Conservation (phyloP, 2,888 invertebrate genomes). For the Stomorhina lunata region DNA sequence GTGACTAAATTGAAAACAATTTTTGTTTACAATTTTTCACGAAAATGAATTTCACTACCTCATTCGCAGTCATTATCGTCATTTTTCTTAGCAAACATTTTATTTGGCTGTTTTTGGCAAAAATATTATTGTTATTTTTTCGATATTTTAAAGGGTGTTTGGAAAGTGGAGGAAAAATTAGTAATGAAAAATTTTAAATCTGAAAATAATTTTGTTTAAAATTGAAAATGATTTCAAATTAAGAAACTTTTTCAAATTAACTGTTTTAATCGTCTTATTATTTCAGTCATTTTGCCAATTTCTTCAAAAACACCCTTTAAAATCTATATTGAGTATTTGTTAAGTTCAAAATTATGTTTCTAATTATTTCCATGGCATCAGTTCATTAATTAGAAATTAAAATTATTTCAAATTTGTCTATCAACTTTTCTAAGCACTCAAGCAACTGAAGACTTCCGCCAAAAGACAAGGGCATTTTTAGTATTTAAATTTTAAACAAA, state of each 20-base stretch:
- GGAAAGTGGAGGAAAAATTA: too few relatives aligned
- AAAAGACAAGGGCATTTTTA: constrained; percentile 52
- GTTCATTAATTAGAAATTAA: not conserved
- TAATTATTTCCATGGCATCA: too few relatives aligned
- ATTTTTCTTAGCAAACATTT: constrained; percentile 17
- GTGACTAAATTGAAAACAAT: constrained; percentile 63
- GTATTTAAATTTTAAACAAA: constrained; percentile 11
- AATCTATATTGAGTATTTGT: too few relatives aligned
- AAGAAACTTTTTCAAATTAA: too few relatives aligned
- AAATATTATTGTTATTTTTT: not conserved
- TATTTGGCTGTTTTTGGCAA: not conserved
- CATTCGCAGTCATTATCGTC: constrained; percentile 50
- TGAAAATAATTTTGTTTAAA: too few relatives aligned
- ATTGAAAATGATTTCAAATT: too few relatives aligned
- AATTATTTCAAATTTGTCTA: constrained; percentile 4
- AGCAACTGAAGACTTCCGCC: constrained; percentile 54
- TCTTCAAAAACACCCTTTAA: too few relatives aligned
- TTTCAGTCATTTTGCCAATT: too few relatives aligned
- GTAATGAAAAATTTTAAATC: too few relatives aligned
- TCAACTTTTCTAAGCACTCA: not conserved
- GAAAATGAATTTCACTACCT: constrained; percentile 39
- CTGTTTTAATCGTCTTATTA: too few relatives aligned
- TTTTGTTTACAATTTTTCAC: constrained; percentile 56
- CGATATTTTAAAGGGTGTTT: too few relatives aligned
- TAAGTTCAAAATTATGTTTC: too few relatives aligned